Evolutionary conservation across 2,113 vertebrate genomes (phyloP).

Genomic region (Phocoena phocoena): DNA sequence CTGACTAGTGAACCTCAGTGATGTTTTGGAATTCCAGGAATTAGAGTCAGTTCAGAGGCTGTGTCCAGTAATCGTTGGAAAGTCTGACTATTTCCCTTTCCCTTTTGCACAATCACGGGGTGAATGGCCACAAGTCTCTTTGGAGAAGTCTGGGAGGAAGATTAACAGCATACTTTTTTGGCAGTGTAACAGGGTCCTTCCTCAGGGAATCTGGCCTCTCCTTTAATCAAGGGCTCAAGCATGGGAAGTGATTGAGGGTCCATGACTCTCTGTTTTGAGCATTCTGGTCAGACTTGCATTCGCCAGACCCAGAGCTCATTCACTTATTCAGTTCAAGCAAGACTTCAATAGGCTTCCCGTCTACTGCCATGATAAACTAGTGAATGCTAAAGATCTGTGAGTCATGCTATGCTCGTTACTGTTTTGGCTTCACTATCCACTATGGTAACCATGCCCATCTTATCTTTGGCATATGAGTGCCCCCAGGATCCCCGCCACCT

Average conservation of each 20-base stretch:
- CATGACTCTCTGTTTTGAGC: not conserved
- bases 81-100: not conserved
- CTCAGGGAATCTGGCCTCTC: not conserved
- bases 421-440: not conserved
- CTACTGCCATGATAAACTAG: not conserved
- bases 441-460: not conserved
- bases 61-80: not conserved
- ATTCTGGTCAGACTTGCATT: not conserved
- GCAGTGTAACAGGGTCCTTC: not conserved
- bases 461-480: not conserved
- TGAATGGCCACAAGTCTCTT: not conserved
- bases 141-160: not conserved
- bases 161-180: not conserved
- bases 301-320: not conserved
- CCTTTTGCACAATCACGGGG: not conserved
- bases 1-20: not conserved
- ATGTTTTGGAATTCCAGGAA: not conserved
- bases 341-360: not conserved
- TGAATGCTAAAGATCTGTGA: not conserved
- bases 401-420: not conserved
- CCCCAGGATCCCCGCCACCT: not conserved
- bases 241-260: not conserved
- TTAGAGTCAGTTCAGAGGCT: not conserved
- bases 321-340: not conserved
- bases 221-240: not conserved